Conservation (phyloP, 1,140 invertebrate species). For the Magallana angulata region DNA sequence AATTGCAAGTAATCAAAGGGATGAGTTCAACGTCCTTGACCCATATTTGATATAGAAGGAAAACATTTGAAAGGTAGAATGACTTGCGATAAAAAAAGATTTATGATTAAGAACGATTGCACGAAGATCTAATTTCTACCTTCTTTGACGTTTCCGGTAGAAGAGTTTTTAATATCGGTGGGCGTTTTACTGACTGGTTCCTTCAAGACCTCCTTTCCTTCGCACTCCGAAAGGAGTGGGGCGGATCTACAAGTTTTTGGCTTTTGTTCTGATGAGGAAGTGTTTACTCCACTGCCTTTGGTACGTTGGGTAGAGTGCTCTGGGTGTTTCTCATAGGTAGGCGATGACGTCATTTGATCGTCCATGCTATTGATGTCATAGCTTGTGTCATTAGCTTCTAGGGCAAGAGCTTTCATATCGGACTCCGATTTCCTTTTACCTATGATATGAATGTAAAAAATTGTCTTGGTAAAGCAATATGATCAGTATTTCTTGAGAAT, state of each 20-base stretch:
- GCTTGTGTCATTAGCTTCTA: neutral
- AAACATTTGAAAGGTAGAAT: too few species aligned
- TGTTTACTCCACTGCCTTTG: neutral
- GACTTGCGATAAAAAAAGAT: too few species aligned
- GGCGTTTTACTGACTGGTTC: too few species aligned
- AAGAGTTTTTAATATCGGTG: neutral
- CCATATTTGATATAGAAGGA: too few species aligned
- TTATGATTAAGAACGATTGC: too few species aligned
- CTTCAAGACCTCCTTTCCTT: neutral
- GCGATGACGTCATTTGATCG: neutral
- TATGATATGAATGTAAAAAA: neutral
- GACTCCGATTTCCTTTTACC: conserved; percentile 41
- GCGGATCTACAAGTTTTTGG: neutral
- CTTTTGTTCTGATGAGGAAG: neutral
- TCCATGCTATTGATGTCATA: neutral
- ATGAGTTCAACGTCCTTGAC: too few species aligned
- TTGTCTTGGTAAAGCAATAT: too few species aligned
- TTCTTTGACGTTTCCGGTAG: neutral
- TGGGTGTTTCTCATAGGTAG: neutral
- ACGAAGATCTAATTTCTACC: neutral
- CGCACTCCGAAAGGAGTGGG: neutral
- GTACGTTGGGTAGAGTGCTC: neutral
- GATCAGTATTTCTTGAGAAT: too few species aligned
- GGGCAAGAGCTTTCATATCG: neutral
- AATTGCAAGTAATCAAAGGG: neutral